A percentile compares a stretch with the other conserved stretches of the same genome.
Conservation (phyloP, 1,140 invertebrate genomes). For the Drosophila takahashii region DNA sequence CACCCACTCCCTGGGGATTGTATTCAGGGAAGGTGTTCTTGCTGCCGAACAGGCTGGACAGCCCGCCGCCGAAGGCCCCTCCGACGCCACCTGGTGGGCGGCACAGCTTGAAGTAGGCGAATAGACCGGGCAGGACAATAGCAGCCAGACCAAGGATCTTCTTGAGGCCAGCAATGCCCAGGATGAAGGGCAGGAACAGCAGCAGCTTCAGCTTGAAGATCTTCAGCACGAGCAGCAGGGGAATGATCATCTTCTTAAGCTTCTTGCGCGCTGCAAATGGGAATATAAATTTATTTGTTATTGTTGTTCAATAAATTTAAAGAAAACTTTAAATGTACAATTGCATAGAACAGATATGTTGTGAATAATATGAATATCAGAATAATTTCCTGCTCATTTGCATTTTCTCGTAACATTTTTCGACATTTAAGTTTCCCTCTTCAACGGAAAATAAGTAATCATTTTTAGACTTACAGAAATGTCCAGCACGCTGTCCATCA, state of each 20-base stretch:
- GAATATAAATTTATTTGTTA: neutral
- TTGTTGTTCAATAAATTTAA: neutral
- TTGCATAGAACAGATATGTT: neutral
- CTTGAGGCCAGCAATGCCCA: conserved; percentile 93
- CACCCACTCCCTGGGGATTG: conserved; percentile 87
- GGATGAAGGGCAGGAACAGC: conserved; percentile 91
- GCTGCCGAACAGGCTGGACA: conserved; percentile 72
- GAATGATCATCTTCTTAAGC: conserved; percentile 92
- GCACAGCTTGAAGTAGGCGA: conserved; percentile 93
- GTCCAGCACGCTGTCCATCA: conserved; percentile 88
- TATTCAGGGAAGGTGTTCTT: conserved; percentile 87
- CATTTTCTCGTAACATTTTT: neutral
- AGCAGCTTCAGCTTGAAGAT: conserved; percentile 93
- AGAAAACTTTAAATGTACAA: neutral
- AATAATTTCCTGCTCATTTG: neutral
- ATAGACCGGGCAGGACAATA: conserved; percentile 90
- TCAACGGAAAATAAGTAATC: neutral
- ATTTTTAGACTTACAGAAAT: conserved; percentile 89
- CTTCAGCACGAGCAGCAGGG: conserved; percentile 91
- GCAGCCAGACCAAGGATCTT: conserved; percentile 92
- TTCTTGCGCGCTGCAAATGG: conserved; percentile 88
- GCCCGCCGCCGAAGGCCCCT: conserved; percentile 65
- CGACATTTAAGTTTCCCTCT: neutral
- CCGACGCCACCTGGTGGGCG: conserved; percentile 85
- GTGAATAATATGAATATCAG: neutral